phyloP scores from a whole-genome alignment of 2,797 vertebrate genomes.

The Botia almorhae region DNA sequence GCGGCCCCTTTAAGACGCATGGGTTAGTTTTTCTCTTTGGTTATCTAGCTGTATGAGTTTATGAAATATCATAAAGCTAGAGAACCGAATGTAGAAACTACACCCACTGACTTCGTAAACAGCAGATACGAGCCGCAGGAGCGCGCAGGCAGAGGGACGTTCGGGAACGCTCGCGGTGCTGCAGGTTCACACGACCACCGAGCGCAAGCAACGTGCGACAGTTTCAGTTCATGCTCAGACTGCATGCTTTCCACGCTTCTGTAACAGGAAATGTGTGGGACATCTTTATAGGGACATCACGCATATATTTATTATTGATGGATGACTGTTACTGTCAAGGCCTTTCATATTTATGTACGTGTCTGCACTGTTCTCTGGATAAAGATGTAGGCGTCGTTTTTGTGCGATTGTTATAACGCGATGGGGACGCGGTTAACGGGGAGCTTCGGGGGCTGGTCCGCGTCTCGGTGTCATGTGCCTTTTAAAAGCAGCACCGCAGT shows the following conservation, averaged over 20 bases:
- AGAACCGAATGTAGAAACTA: constrained; percentile 98
- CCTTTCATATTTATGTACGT: not conserved
- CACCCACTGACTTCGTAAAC: constrained; percentile 77
- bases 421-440: constrained; percentile 67
- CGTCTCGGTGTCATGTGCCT: constrained; percentile 67
- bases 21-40: constrained; percentile 82
- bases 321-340: not conserved
- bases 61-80: constrained; percentile 98
- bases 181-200: too few relatives aligned
- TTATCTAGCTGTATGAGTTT: constrained; percentile 87
- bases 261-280: not conserved
- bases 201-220: not conserved
- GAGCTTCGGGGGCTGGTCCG: constrained; percentile 69
- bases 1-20: constrained; percentile 81
- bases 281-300: not conserved
- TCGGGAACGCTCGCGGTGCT: constrained; percentile 17
- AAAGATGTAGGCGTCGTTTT: not conserved
- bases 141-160: constrained; percentile 44
- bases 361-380: not conserved
- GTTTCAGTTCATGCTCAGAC: not conserved
- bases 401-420: not conserved
- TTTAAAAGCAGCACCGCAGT: constrained; percentile 63
- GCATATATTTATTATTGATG: not conserved
- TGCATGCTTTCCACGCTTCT: not conserved
- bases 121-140: constrained; percentile 19